Base-by-base conservation (phyloP, 2,113 vertebrate genomes). In the Callaeas wilsoni region DNA sequence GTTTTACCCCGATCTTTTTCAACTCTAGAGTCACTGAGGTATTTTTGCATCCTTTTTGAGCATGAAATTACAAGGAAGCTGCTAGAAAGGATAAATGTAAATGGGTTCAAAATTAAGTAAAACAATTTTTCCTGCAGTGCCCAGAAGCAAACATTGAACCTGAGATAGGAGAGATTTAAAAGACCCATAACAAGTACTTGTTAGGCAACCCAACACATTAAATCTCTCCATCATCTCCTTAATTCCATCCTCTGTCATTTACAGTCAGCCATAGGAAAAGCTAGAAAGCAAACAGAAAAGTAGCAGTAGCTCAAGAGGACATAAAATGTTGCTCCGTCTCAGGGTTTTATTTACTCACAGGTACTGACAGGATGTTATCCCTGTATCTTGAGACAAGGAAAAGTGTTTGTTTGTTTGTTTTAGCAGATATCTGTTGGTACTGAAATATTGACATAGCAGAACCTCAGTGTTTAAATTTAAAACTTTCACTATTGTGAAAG, bases 391-490 rank as follows among this genome's bases (percentile, higher is more conserved):
- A 90, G 60, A n/a, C 39, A 91, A 71, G 81, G 46, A 77, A 68
- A 84, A 70, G 39, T 78, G 81, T 75, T 74, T 83, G 79, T 93
- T 90, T 78, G 81, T 75, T 74, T 93, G 70, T 95, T 82, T 95
- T 74, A 90, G 77, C 92, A 97, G 92, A 89, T 62, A 91, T 76
- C 73, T 92, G 27, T 20, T 87, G 78, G 52, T 69, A 85, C 70
- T 39, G 83, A 86, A 84, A 89, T 90, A 91, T 77, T 97, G 95
- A 96, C 84, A 85, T 9, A 60, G 84, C 33, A 62, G 95, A 93
- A 94, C 84, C 62, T 82, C 71, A 74, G 12, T 68, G 88, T 78
- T 95, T 97, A 97, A 94, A 92, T 93, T 83, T 78, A 93, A 65
- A 88, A 17, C 12, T 91, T 91, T 41, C 83, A 89, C 37, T n/a